Conservation (phyloP, 1,140 invertebrate species). For the Philotrypesis tridentata region DNA sequence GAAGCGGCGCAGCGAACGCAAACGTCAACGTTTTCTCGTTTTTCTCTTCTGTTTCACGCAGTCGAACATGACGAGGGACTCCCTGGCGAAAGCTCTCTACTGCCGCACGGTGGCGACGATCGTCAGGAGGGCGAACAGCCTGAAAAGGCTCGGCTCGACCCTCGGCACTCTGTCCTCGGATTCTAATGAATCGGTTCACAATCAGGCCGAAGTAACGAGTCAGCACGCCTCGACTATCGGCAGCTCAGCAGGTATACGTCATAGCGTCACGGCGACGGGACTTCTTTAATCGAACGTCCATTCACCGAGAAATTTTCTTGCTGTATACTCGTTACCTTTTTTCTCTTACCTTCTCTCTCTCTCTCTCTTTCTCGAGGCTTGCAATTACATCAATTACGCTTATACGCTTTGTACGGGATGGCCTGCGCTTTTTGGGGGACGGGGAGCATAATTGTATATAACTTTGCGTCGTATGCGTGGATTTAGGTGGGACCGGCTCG, state of each 20-base stretch:
- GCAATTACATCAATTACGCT: too few species aligned
- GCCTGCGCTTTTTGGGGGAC: too few species aligned
- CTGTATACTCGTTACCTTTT: not conserved
- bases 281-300: not conserved
- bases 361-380: not conserved
- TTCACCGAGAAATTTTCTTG: constrained; percentile 3
- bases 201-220: constrained; percentile 88
- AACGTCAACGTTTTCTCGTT: not conserved
- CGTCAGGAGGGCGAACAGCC: constrained; percentile 91
- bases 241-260: constrained; percentile 75
- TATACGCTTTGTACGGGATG: too few species aligned
- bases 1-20: not conserved
- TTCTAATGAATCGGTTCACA: constrained; percentile 92
- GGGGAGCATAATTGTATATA: too few species aligned
- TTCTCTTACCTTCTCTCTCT: not conserved
- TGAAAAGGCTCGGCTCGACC: constrained; percentile 90
- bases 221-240: constrained; percentile 91
- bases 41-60: constrained; percentile 55
- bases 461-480: not conserved
- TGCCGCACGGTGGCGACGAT: constrained; percentile 96
- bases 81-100: constrained; percentile 93
- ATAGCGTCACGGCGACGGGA: not conserved
- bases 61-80: constrained; percentile 90
- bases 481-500: constrained; percentile 80
- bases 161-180: constrained; percentile 92